A percentile compares a stretch with the other conserved stretches of the same genome.
phyloP scores from a whole-genome alignment of 1,140 invertebrate species.

The Schlechtendalia chinensis region DNA sequence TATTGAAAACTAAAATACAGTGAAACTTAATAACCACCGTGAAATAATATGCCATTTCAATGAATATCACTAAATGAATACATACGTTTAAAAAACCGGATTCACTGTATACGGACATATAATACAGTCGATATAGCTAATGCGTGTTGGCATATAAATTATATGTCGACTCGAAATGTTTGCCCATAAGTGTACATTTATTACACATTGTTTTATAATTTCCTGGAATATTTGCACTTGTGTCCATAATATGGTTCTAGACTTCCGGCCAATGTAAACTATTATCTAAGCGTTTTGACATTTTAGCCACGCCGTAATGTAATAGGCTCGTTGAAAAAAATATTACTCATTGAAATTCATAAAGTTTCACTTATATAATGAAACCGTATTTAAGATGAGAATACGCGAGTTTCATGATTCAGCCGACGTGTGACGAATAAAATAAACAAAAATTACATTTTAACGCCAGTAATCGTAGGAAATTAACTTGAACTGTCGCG shows the following conservation, averaged over 20 bases:
- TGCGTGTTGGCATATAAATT: neutral
- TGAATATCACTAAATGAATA: slow-evolving; percentile 9
- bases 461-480: no score
- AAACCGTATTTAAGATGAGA: no score
- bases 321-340: neutral
- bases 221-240: neutral
- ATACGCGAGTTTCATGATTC: no score
- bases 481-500: no score
- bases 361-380: neutral
- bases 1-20: neutral
- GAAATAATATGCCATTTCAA: neutral
- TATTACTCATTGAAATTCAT: neutral
- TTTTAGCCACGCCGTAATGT: neutral
- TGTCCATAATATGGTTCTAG: neutral
- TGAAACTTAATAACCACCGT: neutral
- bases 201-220: neutral
- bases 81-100: slow-evolving; percentile 2
- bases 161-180: neutral
- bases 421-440: no score
- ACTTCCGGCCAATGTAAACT: neutral
- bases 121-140: neutral
- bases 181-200: no score
- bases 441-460: no score
- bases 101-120: neutral
- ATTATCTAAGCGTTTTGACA: neutral